Evolutionary conservation across 2,888 invertebrate species (phyloP), one percentile per base, ranked within the genome.

Genomic region (Meiosimyza decipiens): DNA sequence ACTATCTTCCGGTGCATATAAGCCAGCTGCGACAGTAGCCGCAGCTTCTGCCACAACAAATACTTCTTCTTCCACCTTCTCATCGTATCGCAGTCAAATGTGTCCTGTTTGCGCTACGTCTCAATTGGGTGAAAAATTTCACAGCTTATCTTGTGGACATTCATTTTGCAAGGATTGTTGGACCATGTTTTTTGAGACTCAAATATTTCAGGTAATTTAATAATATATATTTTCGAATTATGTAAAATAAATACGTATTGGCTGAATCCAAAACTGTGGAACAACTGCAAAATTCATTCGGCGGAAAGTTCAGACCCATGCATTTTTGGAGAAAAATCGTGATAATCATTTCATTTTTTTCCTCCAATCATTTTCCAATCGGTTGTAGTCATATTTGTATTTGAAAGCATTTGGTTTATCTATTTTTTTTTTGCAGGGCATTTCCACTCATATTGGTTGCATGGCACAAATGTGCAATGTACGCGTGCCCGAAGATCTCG

Each of bases 381-480:
- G 16, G 40, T 52, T 6, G 18, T 50, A 11, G 9, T 18, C 12
- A 67, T 40, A 16, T 73, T 49, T 28, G 54, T 11, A 9, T 11
- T 22, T 60, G n/a, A 18, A 6, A 22, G 71, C 59, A 40, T 51
- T 71, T 1, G 57, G 28, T 28, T 28, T 3, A 4, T 28, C 28
- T 28, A 28, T 28, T 71, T 18, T 54, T 12, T 40, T 7, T 49
- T 62, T 52, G 33, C 52, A 83, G 91, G 92, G 92, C 82, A 91
- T 92, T 76, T 91, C 91, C 76, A 90, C 92, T 89, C 96, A 94
- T 79, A 97, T 99, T 81, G 95, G 96, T 83, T 99, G 99, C 88
- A 99, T 99, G 99, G 96, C 96, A 63, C 93, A 93, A 82, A 94
- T 95, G 77, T 99, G 99, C 88, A 93, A 94, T 85, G 93, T 98